Conservation (phyloP, 2,113 vertebrate genomes). For the Anoura caudifer region DNA sequence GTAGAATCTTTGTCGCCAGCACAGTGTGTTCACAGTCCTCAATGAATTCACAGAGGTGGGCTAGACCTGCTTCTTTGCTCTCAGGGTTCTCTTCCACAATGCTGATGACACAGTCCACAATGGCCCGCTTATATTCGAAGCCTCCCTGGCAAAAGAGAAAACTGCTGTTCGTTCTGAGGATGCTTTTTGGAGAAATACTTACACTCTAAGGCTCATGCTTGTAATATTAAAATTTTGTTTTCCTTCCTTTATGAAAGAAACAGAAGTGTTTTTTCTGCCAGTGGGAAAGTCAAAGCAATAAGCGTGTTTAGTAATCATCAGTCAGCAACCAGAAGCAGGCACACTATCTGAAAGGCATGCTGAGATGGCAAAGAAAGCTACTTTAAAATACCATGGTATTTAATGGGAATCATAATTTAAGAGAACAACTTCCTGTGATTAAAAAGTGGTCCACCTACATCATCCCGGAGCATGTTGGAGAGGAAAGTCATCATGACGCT, state of each 20-base stretch:
- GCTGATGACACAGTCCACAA: slow-evolving; percentile 97
- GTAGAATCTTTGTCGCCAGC: slow-evolving; percentile 96
- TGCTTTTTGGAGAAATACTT: neutral
- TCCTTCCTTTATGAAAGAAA: neutral
- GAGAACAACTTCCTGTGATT: neutral
- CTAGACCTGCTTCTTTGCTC: slow-evolving; percentile 94
- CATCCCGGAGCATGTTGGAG: slow-evolving; percentile 98
- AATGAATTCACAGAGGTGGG: slow-evolving; percentile 98
- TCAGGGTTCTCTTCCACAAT: slow-evolving; percentile 98
- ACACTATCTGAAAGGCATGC: neutral
- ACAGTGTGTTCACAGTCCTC: slow-evolving; percentile 99
- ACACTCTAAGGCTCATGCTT: neutral
- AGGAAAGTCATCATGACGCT: slow-evolving; percentile 99
- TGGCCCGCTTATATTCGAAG: slow-evolving; percentile 98
- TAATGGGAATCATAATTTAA: neutral
- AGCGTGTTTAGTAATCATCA: neutral
- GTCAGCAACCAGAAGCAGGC: neutral
- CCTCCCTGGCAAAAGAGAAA: slow-evolving; percentile 86
- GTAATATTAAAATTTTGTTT: slow-evolving; percentile 23
- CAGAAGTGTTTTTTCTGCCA: neutral
- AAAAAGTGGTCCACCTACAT: slow-evolving; percentile 82
- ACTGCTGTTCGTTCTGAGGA: neutral
- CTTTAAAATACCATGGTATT: neutral
- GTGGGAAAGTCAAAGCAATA: neutral
- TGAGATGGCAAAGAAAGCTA: neutral